phyloP scores from a whole-genome alignment of 2,113 vertebrate species.

The Sorex fumeus region DNA sequence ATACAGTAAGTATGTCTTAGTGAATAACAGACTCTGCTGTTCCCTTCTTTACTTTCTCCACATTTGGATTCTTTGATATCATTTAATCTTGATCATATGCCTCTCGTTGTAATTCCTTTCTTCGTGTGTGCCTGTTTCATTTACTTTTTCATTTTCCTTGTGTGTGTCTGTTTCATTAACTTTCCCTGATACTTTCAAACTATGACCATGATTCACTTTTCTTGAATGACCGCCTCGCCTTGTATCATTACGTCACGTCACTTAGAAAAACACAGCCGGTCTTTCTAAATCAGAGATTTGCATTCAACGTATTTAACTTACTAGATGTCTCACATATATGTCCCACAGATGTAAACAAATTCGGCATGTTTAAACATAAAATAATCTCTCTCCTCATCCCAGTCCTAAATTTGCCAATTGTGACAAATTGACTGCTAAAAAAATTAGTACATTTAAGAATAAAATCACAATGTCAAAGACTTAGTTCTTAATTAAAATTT shows the following conservation, averaged over 20 bases:
- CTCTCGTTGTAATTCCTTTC: neutral
- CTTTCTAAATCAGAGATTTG: conserved; percentile 6
- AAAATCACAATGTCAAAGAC: neutral
- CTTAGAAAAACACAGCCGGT: neutral
- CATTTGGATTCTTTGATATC: neutral
- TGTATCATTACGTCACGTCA: neutral
- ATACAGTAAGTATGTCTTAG: no score
- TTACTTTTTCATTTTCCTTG: neutral
- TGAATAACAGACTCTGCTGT: no score
- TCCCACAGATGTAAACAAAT: neutral
- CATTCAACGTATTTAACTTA: neutral
- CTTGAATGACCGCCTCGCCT: neutral
- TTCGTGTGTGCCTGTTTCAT: neutral
- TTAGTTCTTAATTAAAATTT: neutral
- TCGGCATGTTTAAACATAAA: neutral
- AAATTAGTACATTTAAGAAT: neutral
- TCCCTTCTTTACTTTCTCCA: neutral
- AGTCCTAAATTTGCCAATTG: neutral
- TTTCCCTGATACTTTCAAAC: neutral
- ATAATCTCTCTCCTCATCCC: neutral
- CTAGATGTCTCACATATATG: neutral
- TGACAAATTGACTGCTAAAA: neutral
- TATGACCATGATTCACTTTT: neutral
- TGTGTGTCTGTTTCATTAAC: neutral
- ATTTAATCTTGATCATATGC: neutral